Evolutionary conservation across 2,113 vertebrate genomes (phyloP), one percentile per base, ranked within the genome.

Genomic region (Boleophthalmus pectinirostris): DNA sequence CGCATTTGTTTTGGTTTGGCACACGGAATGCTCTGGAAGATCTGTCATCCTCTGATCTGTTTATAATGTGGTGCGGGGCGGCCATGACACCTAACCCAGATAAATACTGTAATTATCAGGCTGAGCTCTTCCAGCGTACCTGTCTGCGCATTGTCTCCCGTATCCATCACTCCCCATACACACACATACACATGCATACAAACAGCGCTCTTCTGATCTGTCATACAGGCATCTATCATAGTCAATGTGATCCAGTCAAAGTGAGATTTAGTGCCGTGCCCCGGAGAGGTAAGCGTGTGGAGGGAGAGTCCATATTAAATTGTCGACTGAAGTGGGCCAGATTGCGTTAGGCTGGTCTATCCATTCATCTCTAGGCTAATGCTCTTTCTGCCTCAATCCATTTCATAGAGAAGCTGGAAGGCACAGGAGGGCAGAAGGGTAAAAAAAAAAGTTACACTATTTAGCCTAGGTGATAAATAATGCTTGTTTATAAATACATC

Each of bases 61-160:
- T 81, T 68, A 74, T 85, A 83, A 87, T 85, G 77, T 81, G 81
- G 81, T 84, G 75, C 58, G 20, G 75, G 58, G 77, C 81, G 82
- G 76, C 74, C 73, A 67, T 90, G 87, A 88, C 87, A 89, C 85
- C 75, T 84, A 87, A 90, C 85, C 81, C 83, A 89, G 90, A 90
- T 90, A 88, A 91, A 91, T 90, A 84, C 88, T 79, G 73, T 87
- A 87, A 90, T 89, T 87, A 89, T 81, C 79, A 72, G 77, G 72
- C 60, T 79, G 84, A 88, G 85, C 79, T 88, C 80, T 88, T 84
- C 87, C 81, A 70, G 78, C 77, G 88, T 86, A 90, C 76, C 82
- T 78, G 66, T 78, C 79, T 87, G 82, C 77, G 46, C 60, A 84
- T 88, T 25, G 68, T 49, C 84, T 88, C 75, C 68, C 78, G 29